Conservation (phyloP, 2,888 invertebrate genomes). For the Cordilura impudica region DNA sequence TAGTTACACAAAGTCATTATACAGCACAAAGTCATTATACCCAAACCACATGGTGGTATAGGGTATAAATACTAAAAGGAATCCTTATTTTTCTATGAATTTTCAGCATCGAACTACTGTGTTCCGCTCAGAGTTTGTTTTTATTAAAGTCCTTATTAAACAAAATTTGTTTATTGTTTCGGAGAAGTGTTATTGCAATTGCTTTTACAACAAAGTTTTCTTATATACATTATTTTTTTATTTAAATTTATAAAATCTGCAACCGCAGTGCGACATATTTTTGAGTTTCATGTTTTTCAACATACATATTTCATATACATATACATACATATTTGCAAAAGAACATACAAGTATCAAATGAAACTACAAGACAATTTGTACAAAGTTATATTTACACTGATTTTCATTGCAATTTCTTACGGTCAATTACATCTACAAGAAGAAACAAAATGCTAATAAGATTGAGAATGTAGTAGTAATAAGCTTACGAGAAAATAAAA, state of each 20-base stretch:
- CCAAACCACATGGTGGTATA: too few relatives aligned
- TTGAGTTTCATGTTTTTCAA: neutral
- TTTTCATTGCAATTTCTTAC: neutral
- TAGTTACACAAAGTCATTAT: too few relatives aligned
- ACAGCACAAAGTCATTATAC: too few relatives aligned
- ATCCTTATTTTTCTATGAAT: too few relatives aligned
- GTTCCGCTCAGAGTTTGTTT: too few relatives aligned
- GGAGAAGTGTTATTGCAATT: neutral
- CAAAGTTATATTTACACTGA: neutral
- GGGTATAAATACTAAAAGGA: too few relatives aligned
- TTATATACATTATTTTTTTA: neutral
- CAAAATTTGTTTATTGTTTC: neutral
- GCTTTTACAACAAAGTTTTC: neutral
- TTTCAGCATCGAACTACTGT: too few relatives aligned
- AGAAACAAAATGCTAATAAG: neutral
- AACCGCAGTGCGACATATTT: conserved; percentile 10
- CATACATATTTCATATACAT: neutral
- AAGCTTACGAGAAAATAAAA: neutral
- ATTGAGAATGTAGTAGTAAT: too few relatives aligned
- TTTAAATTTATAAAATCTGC: neutral
- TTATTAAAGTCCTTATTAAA: too few relatives aligned
- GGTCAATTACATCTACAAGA: neutral
- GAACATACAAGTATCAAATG: neutral
- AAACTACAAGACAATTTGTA: neutral
- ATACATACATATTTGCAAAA: neutral